Conservation (phyloP, 2,888 invertebrate species). For the Epistrophe eligans region DNA sequence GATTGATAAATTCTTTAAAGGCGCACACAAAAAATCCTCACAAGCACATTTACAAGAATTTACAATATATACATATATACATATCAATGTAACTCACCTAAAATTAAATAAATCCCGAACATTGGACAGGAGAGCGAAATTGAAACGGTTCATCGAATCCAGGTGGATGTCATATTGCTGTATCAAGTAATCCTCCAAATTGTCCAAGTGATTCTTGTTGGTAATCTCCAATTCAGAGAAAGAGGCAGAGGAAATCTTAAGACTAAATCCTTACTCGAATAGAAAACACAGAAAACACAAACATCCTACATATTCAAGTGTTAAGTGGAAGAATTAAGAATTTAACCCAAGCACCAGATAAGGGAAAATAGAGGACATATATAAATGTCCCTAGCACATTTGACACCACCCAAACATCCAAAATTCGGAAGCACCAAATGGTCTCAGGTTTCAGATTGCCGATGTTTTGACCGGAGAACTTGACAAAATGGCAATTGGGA, state of each 20-base stretch:
- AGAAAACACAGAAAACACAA: constrained; percentile 49
- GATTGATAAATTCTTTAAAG: constrained; percentile 63
- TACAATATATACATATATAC: neutral
- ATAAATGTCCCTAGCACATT: constrained; percentile 43
- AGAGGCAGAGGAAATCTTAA: constrained; percentile 37
- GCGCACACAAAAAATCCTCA: constrained; percentile 4
- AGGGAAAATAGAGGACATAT: constrained; percentile 32
- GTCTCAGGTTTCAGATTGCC: constrained; percentile 65
- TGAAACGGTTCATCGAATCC: constrained; percentile 88
- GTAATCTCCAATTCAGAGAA: constrained; percentile 80
- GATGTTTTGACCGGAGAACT: constrained; percentile 60
- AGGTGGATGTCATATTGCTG: constrained; percentile 85
- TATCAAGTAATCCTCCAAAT: constrained; percentile 85
- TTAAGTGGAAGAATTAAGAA: constrained; percentile 72
- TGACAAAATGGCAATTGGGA: constrained; percentile 74
- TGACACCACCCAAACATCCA: constrained; percentile 51
- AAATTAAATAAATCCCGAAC: constrained; percentile 88
- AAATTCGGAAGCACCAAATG: constrained; percentile 70
- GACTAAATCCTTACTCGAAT: constrained; percentile 34
- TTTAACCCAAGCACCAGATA: constrained; percentile 65
- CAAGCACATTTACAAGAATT: constrained; percentile 21
- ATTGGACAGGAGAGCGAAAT: constrained; percentile 86
- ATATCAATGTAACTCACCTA: constrained; percentile 84
- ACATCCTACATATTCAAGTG: constrained; percentile 38
- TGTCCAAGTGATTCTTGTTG: constrained; percentile 82